Evolutionary conservation across 1,140 invertebrate genomes (phyloP), one percentile per base, ranked within the genome.

Genomic region (Hycleus cichorii): DNA sequence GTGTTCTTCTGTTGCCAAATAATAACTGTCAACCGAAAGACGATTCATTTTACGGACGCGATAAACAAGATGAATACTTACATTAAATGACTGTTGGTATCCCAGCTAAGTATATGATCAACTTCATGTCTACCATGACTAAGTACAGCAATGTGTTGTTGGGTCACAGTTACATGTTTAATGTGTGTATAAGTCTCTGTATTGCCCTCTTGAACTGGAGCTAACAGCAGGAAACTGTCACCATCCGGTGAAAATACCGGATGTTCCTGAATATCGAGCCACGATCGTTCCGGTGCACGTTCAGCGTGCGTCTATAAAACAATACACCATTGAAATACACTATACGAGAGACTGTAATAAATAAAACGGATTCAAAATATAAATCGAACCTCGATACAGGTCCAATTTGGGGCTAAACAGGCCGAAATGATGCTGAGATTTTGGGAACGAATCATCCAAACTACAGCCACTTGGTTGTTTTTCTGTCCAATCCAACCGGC

Each of bases 371-470:
- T 1, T 18, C 1, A 43, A n/a, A 46, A 53, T 12, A 55, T 55
- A 32, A 24, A 8, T 11, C 11, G 40, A 74, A 91, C 90, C 80
- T 91, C 87, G 61, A 83, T 79, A 72, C 93, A 95, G 18, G 84
- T 85, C 89, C 90, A 93, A 64, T 81, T 83, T 2, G 84, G 82
- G 4, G 82, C 79, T 10, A 82, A 80, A 72, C 93, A 97, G 32
- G 87, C 81, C 42, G 89, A 89, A 48, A 90, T 83, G 43, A 90
- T 79, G 62, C 86, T 89, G 39, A 88, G 79, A 74, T 95, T 97
- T 76, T 97, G 94, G 39, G 88, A 84, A 62, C 94, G 81, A 66
- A 91, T 93, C 82, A 95, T 87, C 89, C 91, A 96, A 18, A 91
- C 86, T 4, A 92, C 85, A 11, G 89, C 83, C 46, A 95, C 79